Conservation (phyloP, 2,113 vertebrate species). For the Prolemur simus region DNA sequence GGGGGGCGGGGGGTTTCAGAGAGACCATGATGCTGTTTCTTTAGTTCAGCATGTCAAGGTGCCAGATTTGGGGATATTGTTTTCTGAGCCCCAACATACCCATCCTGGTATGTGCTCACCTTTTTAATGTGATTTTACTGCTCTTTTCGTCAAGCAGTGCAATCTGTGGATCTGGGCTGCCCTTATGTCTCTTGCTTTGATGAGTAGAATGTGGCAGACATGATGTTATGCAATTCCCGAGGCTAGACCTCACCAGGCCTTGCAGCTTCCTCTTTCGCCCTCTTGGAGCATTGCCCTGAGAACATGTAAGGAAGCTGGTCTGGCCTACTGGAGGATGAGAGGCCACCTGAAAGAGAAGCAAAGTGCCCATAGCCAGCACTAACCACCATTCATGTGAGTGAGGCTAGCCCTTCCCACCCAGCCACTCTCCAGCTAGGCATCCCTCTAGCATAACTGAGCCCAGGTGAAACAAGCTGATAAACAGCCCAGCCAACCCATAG, state of each 20-base stretch:
- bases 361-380: not conserved
- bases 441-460: not conserved
- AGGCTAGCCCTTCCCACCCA: not conserved
- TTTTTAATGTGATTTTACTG: not conserved
- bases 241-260: not conserved
- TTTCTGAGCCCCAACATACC: not conserved
- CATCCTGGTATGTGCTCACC: not conserved
- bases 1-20: not conserved
- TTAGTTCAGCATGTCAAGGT: not conserved
- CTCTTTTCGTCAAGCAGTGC: not conserved
- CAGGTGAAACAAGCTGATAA: not conserved
- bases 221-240: not conserved
- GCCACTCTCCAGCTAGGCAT: not conserved
- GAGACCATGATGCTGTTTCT: not conserved
- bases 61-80: not conserved
- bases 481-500: not conserved
- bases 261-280: not conserved
- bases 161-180: not conserved
- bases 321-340: not conserved
- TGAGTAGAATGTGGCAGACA: not conserved
- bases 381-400: not conserved
- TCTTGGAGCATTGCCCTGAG: not conserved
- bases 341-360: not conserved
- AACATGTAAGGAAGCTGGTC: not conserved
- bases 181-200: not conserved